Evolutionary conservation across 1,140 invertebrate species (phyloP), one percentile per base, ranked within the genome.

Genomic region (Nasonia giraulti): DNA sequence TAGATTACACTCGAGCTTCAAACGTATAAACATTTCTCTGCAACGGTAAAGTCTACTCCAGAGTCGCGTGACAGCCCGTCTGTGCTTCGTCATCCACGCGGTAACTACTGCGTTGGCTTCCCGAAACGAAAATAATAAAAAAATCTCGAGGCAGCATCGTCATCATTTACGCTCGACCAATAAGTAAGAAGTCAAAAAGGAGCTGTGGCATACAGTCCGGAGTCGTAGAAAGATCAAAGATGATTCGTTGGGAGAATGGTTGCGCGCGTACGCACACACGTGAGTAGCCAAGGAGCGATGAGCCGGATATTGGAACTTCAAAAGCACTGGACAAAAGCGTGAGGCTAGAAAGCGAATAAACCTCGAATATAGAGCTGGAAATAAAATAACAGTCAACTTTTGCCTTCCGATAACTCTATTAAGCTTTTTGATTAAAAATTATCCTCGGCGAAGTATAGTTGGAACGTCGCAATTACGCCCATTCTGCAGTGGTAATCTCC

Each of bases 321-420:
- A 37, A 37, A 37, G 3, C 33, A 37, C 3, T 37, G 5, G 33
- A 37, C 4, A 37, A 37, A 6, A 37, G 37, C 44, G 69, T 20
- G 68, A 71, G 23, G 68, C 62, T 71, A 47, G 44, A 50, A 33
- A 81, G 33, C 68, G 80, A 81, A 55, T 20, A 11, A 50, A 50
- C 10, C 10, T 12, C 10, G 10, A 50, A 50, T 12, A 11, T 11
- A 50, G 47, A 14, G 2, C 8, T 50, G 2, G 47, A 50, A 50
- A 37, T 37, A 44, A 44, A 10, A 7, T 8, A 44, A 7, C 1
- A 44, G 40, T 44, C 40, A 55, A 55, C 50, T 55, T 17, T 55
- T 55, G 50, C 17, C 17, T 62, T 62, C 20, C 6, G 5, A 62
- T 17, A n/a, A 20, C 55, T 62, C 55, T 20, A 20, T 20, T 20